Evolutionary conservation across 1,140 invertebrate species (phyloP), one percentile per base, ranked within the genome.

Genomic region (Rhagoletis zephyria): DNA sequence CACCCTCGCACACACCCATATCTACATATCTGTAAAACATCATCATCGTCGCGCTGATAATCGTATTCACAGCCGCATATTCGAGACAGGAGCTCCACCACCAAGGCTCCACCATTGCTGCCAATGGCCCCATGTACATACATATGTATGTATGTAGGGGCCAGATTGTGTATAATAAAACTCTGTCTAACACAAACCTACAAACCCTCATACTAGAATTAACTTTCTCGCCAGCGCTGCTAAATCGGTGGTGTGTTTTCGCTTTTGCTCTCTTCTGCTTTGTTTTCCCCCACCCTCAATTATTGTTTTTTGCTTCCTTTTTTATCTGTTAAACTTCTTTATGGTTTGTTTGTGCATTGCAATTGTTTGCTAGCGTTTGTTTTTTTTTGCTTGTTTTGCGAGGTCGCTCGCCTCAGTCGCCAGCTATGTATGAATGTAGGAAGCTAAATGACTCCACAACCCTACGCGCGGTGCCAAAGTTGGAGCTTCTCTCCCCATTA

Each of bases 111-210:
- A 56, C n/a, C 48, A 59, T 48, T 56, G 74, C 74, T 56, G 45
- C n/a, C 48, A 81, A 56, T 81, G 48, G 74, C n/a, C 51, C 30
- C 30, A 30, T 30, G 30, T 30, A 30, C 30, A 30, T 30, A 30
- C 30, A 30, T 30, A 30, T 30, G 30, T 30, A 30, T 30, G 30
- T 30, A 42, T 9, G 89, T 91, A 89, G 90, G 91, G 91, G 90
- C 90, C 90, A 90, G 48, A 48, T 30, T 81, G 48, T 59, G 87
- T 45, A 88, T 56, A 56, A 56, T 56, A 56, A 56, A 56, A 56
- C 51, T 56, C 51, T 56, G 10, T 5, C 51, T 56, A 7, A 7
- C 85, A 89, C 61, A 77, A 40, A 90, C 85, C 87, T 81, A 89
- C 59, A 48, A 61, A 48, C 56, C 87, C 70, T 63, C 59, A 48